Base-by-base conservation (phyloP, 2,888 invertebrate genomes). In the Euproctis similis region DNA sequence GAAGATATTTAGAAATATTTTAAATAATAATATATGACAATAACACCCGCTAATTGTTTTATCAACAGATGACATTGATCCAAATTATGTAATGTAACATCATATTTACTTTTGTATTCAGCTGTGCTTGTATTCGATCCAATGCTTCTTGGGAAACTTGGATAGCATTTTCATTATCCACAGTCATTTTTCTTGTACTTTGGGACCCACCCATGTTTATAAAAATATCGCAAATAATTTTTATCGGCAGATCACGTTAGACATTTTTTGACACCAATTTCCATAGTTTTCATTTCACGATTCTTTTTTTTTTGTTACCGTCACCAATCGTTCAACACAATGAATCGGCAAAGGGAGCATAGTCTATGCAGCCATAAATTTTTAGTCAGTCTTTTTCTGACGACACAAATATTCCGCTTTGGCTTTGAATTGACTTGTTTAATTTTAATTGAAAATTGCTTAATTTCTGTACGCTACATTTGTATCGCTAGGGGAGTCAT, bases 181-280 rank as follows among this genome's bases (percentile, higher is more conserved):
- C 80, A 54, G 74, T 76, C 44, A 84, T 51, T 70, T 82, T 82
- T 39, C 84, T 61, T 41, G 87, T 82, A 61, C 88, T 88, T 59
- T 87, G 76, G 38, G 81, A 77, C 51, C 80, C 85, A 64, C 88
- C 88, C 88, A 88, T 88, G 49, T 65, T 80, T 64, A 53, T 54
- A 63, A 71, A 74, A 70, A 50, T 58, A 39, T 44, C 48, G 55
- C 50, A 56, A 65, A 61, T 65, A 67, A 59, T 58, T 66, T 53
- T 63, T 61, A 58, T 77, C 71, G 70, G 72, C 66, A 65, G 74
- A 67, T 65, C 59, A 61, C 59, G 65, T 81, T 77, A 81, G 65
- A 61, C 80, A 81, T 77, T 61, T 75, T 73, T 53, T 57, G 59
- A 59, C 63, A 61, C 38, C 30, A 32, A 42, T 26, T 17, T 8